Evolutionary conservation across 2,113 vertebrate species (phyloP), one percentile per base, ranked within the genome.

Genomic region (Pachyramphus minor): DNA sequence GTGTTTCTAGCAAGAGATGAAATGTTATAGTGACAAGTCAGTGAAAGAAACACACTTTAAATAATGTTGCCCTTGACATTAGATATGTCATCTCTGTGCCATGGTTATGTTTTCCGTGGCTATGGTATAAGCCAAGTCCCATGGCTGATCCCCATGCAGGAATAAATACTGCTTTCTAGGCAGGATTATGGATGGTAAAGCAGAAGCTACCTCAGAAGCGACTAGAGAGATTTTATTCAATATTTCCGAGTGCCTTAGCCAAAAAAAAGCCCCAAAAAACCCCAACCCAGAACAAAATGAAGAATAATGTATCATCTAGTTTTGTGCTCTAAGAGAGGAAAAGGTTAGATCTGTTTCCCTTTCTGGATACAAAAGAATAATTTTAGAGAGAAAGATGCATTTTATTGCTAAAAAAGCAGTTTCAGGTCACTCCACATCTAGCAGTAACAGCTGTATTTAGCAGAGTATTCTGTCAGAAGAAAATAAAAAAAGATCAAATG

Each of bases 401-500:
- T 96, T 92, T 74, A 71, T 60, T 77, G 63, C 23, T 62, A 71
- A 81, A 71, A 83, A 83, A 45, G 47, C 79, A 66, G 79, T 90
- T 90, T 89, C 63, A 77, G 79, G 75, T 94, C 67, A 50, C 14
- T 88, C 42, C 8, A 19, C 33, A 33, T 83, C 59, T 77, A 93
- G 35, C 33, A 92, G 49, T 74, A 93, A 78, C 89, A 89, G 47
- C 79, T 74, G 79, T 88, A 91, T 89, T 95, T 95, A 95, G 83
- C 59, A 66, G 59, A 86, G 56, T 50, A 67, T 33, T 95, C 86
- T 78, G 75, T 93, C 88, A 92, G 79, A 73, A 71, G 55, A 89
- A 96, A 93, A 90, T 69, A 84, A 92, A 95, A 90, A 74, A 80
- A 56, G 59, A 93, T 93, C 72, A 95, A 90, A 90, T 93, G 55